phyloP scores from a whole-genome alignment of 2,888 invertebrate genomes.

The Trachelus troglodyta region DNA sequence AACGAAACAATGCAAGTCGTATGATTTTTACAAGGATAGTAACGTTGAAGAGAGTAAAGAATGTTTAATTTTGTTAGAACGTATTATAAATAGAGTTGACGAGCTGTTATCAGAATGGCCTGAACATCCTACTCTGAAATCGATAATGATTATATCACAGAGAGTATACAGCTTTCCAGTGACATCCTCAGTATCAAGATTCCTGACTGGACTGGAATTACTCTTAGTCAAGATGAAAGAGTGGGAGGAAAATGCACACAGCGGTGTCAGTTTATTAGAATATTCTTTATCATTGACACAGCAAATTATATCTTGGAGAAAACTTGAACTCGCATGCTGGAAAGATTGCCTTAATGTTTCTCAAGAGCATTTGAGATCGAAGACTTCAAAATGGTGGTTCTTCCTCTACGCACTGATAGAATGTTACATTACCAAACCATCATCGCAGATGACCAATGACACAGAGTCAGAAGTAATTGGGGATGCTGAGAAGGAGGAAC shows the following conservation, averaged over 20 bases:
- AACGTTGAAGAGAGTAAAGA: conserved; percentile 82
- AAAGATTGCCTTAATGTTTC: conserved; percentile 82
- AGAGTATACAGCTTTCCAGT: conserved; percentile 79
- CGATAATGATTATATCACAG: conserved; percentile 77
- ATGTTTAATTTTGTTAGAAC: conserved; percentile 77
- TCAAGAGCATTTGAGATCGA: conserved; percentile 73
- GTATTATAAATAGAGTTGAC: conserved; percentile 72
- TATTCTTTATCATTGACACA: conserved; percentile 81
- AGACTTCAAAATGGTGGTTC: conserved; percentile 91
- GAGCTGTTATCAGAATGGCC: conserved; percentile 84
- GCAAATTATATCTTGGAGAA: conserved; percentile 91
- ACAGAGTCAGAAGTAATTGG: conserved; percentile 33
- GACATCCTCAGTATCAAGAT: conserved; percentile 86
- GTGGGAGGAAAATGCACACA: conserved; percentile 93
- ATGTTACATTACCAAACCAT: conserved; percentile 68
- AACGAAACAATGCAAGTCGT: conserved; percentile 35
- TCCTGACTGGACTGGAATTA: conserved; percentile 90
- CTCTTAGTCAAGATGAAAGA: conserved; percentile 86
- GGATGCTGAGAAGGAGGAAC: conserved; percentile 39
- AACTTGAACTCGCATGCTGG: conserved; percentile 90
- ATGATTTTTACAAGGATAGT: conserved; percentile 87
- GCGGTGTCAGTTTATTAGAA: conserved; percentile 82
- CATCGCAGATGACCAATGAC: conserved; percentile 48
- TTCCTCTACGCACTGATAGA: conserved; percentile 81
- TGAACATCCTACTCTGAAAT: conserved; percentile 87